Evolutionary conservation across 2,113 vertebrate genomes (phyloP).

Genomic region (Pipra filicauda): DNA sequence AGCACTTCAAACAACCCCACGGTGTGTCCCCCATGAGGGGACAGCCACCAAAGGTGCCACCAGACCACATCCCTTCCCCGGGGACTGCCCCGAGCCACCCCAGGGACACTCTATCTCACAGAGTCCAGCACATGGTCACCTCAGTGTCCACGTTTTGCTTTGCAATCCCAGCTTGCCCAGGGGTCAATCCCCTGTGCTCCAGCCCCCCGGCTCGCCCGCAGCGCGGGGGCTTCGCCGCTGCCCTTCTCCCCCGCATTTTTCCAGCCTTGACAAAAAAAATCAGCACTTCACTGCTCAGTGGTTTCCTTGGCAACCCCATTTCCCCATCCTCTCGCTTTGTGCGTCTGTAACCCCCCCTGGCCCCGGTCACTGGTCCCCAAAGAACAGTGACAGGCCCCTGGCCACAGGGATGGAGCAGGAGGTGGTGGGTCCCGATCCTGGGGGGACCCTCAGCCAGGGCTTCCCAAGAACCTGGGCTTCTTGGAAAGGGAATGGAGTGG

Average conservation of each 20-base stretch:
- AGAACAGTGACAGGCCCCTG: neutral
- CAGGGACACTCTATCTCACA: neutral
- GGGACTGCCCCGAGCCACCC: neutral
- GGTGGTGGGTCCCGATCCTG: neutral
- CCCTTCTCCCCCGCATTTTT: slow-evolving; percentile 28
- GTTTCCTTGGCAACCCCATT: slow-evolving; percentile 60
- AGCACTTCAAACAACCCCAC: neutral
- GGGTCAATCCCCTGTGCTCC: fast-evolving
- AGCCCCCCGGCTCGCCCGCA: fast-evolving
- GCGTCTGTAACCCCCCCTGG: fast-evolving
- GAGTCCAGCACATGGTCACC: neutral
- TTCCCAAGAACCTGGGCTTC: neutral
- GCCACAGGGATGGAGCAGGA: fast-evolving
- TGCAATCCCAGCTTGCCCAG: neutral
- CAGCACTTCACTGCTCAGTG: neutral
- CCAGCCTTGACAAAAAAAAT: neutral
- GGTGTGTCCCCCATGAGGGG: fast-evolving
- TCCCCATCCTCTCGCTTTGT: neutral
- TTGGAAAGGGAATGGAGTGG: neutral
- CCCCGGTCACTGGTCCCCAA: fast-evolving
- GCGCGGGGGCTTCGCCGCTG: neutral
- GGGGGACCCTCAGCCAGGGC: neutral
- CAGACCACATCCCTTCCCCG: neutral
- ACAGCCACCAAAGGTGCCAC: neutral
- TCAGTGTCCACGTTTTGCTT: neutral